Percentiles rank a stretch among this genome's conserved stretches.
Evolutionary conservation across 1,140 invertebrate species (phyloP).

Genomic region (Asbolus verrucosus): DNA sequence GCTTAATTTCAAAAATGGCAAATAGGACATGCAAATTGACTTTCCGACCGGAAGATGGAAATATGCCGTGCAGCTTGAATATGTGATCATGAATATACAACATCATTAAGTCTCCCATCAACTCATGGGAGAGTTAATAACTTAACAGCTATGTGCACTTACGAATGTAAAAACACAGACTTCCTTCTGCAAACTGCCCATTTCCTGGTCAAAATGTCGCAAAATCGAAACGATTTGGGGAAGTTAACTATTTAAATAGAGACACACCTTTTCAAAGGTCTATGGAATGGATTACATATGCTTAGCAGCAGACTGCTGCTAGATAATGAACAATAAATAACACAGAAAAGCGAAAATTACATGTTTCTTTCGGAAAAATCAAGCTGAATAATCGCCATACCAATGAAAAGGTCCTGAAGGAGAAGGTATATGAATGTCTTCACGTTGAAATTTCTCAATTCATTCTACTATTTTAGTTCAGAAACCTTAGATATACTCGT

Average conservation of each 20-base stretch:
- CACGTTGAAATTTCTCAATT: too few relatives aligned
- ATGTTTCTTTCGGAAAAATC: slow-evolving; percentile 73
- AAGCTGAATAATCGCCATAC: slow-evolving; percentile 75
- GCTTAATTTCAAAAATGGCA: too few relatives aligned
- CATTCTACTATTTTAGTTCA: too few relatives aligned
- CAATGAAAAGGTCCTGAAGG: slow-evolving; percentile 72
- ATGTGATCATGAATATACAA: slow-evolving; percentile 95
- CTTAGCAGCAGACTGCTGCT: slow-evolving; percentile 79
- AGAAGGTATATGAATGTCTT: slow-evolving; percentile 74
- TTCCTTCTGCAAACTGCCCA: slow-evolving; percentile 89
- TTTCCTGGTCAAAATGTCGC: slow-evolving; percentile 81
- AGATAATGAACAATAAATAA: slow-evolving; percentile 69
- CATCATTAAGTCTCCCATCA: slow-evolving; percentile 84
- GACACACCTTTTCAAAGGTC: slow-evolving; percentile 72
- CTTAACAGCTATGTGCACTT: slow-evolving; percentile 90
- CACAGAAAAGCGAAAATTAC: background rate
- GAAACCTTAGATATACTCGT: too few relatives aligned
- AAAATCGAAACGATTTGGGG: slow-evolving; percentile 70
- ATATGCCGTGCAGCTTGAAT: slow-evolving; percentile 86
- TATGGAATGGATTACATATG: slow-evolving; percentile 73
- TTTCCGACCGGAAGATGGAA: slow-evolving; percentile 80
- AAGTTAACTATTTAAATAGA: slow-evolving; percentile 65
- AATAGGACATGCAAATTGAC: too few relatives aligned
- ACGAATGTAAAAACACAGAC: slow-evolving; percentile 96
- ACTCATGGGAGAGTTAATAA: slow-evolving; percentile 84